Percentiles rank a stretch among this genome's conserved stretches.
Evolutionary conservation across 2,113 vertebrate genomes (phyloP).

Genomic region (Poicephalus meyeri): DNA sequence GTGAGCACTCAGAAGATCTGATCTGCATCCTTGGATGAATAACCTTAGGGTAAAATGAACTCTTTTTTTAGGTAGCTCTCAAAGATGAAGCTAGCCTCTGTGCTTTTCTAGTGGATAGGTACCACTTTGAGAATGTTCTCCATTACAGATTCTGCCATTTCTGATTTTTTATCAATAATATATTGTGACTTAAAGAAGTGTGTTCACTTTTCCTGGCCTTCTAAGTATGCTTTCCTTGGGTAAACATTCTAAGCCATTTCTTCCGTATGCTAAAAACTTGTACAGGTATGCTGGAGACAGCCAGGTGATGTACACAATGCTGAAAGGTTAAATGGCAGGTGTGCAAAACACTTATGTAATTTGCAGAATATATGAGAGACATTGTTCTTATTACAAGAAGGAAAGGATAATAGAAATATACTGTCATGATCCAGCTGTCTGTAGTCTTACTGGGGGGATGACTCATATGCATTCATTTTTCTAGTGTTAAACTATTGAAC

Average conservation of each 20-base stretch:
- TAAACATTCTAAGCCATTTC: neutral
- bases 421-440: neutral
- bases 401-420: neutral
- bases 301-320: neutral
- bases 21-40: neutral
- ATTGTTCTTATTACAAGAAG: neutral
- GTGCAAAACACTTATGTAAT: neutral
- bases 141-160: neutral
- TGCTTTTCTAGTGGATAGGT: neutral
- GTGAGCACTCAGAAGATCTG: neutral
- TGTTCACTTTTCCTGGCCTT: neutral
- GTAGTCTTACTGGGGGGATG: neutral
- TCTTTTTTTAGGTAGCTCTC: neutral
- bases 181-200: neutral
- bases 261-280: neutral
- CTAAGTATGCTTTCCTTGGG: neutral
- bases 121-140: neutral
- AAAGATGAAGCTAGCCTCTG: neutral
- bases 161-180: neutral
- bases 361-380: neutral
- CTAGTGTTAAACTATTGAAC: neutral
- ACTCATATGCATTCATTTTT: neutral
- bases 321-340: neutral
- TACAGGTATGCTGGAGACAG: neutral
- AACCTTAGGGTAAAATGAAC: neutral